Percentiles rank a stretch among this genome's conserved stretches.
phyloP scores from a whole-genome alignment of 1,140 invertebrate species.

The Scaptomyza pallida region DNA sequence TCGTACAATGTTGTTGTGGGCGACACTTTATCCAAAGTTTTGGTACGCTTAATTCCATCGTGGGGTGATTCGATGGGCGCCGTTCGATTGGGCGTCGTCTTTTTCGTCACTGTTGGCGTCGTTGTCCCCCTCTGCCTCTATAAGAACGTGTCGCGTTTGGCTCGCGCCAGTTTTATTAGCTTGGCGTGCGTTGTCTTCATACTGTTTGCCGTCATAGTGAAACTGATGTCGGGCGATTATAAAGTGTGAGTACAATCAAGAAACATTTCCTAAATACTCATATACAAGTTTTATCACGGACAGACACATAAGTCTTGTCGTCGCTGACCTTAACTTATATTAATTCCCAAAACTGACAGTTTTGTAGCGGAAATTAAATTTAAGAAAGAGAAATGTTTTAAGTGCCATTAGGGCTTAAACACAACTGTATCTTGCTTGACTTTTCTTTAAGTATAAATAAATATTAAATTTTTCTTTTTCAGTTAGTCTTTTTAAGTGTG shows the following conservation, averaged over 20 bases:
- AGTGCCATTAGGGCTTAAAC: neutral
- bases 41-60: conserved; percentile 86
- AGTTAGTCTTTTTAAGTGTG: too few relatives aligned
- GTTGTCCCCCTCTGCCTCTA: conserved; percentile 93
- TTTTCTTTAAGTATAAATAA: neutral
- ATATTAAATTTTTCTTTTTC: neutral
- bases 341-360: neutral
- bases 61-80: conserved; percentile 85
- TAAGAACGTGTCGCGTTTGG: conserved; percentile 91
- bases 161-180: conserved; percentile 92
- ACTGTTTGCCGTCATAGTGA: conserved; percentile 87
- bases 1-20: conserved; percentile 96
- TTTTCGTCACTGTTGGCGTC: conserved; percentile 89
- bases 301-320: neutral
- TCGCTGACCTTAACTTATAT: neutral
- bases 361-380: neutral
- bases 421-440: too few relatives aligned
- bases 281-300: conserved; percentile 4
- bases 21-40: conserved; percentile 94
- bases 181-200: conserved; percentile 91
- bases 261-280: neutral
- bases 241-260: conserved; percentile 74
- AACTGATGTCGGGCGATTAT: conserved; percentile 86
- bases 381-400: neutral
- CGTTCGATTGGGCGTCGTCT: conserved; percentile 91